phyloP scores from a whole-genome alignment of 2,797 vertebrate genomes.

The Bradypus variegatus region DNA sequence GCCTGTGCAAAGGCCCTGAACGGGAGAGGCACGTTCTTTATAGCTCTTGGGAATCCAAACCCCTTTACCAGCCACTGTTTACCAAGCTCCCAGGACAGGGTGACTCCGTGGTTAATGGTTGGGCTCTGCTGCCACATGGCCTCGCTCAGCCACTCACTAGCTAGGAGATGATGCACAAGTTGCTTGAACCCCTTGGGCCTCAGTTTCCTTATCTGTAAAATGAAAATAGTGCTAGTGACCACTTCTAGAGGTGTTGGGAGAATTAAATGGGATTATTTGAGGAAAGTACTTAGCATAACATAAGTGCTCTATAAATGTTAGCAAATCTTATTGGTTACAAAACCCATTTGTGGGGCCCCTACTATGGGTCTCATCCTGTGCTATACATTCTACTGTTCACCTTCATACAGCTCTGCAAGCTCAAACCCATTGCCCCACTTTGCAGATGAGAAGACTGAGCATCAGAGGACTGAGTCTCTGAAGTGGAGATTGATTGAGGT shows the following conservation, averaged over 20 bases:
- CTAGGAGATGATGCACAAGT: neutral
- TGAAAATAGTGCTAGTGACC: neutral
- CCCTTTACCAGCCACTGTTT: neutral
- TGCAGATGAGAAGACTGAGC: neutral
- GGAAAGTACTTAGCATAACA: neutral
- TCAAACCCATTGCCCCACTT: neutral
- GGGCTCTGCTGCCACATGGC: neutral
- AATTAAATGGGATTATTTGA: neutral
- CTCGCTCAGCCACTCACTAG: neutral
- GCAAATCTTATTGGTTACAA: neutral
- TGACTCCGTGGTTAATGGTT: fast-evolving
- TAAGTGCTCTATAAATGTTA: neutral
- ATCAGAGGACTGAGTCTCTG: neutral
- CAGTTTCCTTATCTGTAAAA: neutral
- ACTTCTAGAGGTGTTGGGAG: neutral
- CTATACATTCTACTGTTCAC: fast-evolving
- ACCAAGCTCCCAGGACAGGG: neutral
- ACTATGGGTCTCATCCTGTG: neutral
- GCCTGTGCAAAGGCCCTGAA: neutral
- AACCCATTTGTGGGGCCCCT: neutral
- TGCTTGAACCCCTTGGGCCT: neutral
- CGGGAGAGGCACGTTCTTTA: fast-evolving
- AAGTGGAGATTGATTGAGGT: neutral
- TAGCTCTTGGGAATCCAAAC: neutral
- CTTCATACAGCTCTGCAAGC: neutral